Conservation (phyloP, 1,140 invertebrate species). For the Acromyrmex heyeri region DNA sequence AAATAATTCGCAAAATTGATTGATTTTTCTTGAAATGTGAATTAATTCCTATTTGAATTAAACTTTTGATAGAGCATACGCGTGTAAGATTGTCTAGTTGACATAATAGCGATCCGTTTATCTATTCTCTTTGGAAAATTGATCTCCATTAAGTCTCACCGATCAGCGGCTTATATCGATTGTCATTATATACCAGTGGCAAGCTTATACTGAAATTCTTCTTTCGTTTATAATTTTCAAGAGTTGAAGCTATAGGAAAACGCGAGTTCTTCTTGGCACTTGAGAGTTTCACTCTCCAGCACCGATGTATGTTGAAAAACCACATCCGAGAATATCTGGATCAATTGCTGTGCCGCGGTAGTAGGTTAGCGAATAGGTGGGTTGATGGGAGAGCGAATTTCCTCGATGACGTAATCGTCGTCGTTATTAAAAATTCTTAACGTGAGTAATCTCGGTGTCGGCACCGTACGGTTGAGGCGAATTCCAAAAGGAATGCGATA, state of each 20-base stretch:
- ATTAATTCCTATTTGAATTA: not conserved
- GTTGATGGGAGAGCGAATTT: not conserved
- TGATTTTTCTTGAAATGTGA: not conserved
- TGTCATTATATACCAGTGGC: not conserved
- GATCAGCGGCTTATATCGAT: conserved; percentile 28
- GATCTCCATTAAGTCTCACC: conserved; percentile 23
- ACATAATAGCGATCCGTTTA: conserved; percentile 13
- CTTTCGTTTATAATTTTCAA: not conserved
- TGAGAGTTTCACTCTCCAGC: conserved; percentile 9
- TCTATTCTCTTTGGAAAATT: conserved; percentile 18
- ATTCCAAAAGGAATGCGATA: conserved; percentile 30
- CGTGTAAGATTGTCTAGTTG: not conserved
- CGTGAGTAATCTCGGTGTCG: conserved; percentile 35
- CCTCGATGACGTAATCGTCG: conserved; percentile 37
- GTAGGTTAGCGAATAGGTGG: not conserved
- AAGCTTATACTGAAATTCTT: not conserved
- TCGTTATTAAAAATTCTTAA: conserved; percentile 61
- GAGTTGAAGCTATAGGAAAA: not conserved
- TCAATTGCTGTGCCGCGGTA: conserved; percentile 23
- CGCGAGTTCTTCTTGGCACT: conserved; percentile 13
- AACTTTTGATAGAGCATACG: not conserved
- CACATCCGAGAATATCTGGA: conserved; percentile 23
- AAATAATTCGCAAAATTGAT: conserved; percentile 32
- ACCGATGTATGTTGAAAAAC: not conserved
- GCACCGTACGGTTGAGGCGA: not conserved